Evolutionary conservation across 2,888 invertebrate species (phyloP).

Genomic region (Andrena flavipes): DNA sequence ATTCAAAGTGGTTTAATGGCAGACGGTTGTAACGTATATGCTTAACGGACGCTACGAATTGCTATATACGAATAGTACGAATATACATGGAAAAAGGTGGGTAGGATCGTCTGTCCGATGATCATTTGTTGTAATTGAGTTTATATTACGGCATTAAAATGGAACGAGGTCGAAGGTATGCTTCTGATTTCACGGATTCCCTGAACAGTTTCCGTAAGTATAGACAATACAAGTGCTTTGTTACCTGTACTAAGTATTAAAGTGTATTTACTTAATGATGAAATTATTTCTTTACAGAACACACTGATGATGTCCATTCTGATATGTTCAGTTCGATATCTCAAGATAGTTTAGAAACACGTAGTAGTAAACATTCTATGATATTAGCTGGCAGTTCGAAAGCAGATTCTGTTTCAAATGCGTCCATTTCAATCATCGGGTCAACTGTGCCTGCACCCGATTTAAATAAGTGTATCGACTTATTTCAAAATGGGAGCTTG

Average conservation of each 20-base stretch:
- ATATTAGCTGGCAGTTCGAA: constrained; percentile 35
- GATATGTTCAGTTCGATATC: constrained; percentile 21
- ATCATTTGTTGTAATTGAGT: not conserved
- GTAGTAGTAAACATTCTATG: constrained; percentile 28
- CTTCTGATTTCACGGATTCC: constrained; percentile 60
- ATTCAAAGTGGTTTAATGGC: constrained; percentile 30
- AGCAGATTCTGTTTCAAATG: not conserved
- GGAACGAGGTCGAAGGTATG: constrained; percentile 53
- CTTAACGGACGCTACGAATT: constrained; percentile 5
- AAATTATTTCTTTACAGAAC: constrained; percentile 43
- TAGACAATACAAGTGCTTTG: not conserved
- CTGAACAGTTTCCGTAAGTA: constrained; percentile 63
- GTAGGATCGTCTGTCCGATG: too few relatives aligned
- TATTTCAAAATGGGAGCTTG: constrained; percentile 21
- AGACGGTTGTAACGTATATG: constrained; percentile 10
- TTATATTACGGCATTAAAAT: constrained; percentile 39
- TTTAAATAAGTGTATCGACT: constrained; percentile 61
- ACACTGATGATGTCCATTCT: not conserved
- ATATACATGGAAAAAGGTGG: not conserved
- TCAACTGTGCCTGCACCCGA: constrained; percentile 22
- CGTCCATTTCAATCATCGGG: not conserved
- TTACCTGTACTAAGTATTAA: not conserved
- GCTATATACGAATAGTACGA: not conserved
- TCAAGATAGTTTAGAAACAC: constrained; percentile 34
- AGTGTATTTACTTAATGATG: not conserved